phyloP scores from a whole-genome alignment of 2,888 invertebrate species.

The Eristalis pertinax region DNA sequence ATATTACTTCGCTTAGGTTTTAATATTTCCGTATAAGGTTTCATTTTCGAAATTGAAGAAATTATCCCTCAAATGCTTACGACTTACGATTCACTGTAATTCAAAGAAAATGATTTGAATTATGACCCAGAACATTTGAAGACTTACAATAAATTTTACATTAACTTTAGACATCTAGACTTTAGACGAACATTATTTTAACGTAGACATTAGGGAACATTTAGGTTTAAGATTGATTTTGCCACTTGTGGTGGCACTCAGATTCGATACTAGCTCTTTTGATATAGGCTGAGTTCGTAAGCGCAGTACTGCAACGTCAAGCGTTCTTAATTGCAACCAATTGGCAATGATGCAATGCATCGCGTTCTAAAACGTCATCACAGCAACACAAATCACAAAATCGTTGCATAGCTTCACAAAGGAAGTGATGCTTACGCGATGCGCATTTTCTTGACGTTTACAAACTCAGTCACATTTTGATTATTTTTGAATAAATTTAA shows the following conservation, averaged over 20 bases:
- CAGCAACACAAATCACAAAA: too few relatives aligned
- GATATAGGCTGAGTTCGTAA: too few relatives aligned
- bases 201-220: background rate
- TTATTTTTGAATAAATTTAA: too few relatives aligned
- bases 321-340: too few relatives aligned
- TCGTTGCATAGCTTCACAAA: too few relatives aligned
- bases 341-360: too few relatives aligned
- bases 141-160: constrained; percentile 4
- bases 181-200: background rate
- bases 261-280: too few relatives aligned
- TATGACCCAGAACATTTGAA: background rate
- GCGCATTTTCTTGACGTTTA: too few relatives aligned
- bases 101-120: background rate
- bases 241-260: background rate
- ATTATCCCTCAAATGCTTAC: background rate
- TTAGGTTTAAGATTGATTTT: background rate
- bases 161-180: constrained; percentile 7
- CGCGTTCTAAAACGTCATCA: too few relatives aligned
- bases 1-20: background rate
- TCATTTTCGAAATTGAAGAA: background rate
- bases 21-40: background rate
- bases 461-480: too few relatives aligned
- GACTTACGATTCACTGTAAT: background rate
- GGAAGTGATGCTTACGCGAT: too few relatives aligned
- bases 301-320: too few relatives aligned